Evolutionary conservation across 2,113 vertebrate species (phyloP).

Genomic region (Hydrolagus affinis): DNA sequence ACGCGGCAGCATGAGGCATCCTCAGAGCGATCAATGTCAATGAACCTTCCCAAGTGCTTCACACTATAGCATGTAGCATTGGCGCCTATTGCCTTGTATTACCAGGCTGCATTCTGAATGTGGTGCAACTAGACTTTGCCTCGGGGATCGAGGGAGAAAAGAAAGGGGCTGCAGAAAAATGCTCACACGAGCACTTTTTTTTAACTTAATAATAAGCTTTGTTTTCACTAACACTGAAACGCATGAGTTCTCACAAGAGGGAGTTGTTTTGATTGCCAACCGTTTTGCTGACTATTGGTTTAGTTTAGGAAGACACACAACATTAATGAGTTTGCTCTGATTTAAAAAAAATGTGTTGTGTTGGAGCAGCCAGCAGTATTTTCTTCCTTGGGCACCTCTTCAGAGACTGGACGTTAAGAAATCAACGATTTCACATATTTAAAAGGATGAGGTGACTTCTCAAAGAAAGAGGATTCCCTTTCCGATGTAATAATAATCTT

Average conservation of each 20-base stretch:
- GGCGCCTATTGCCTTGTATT: not conserved
- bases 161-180: not conserved
- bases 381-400: not conserved
- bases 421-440: not conserved
- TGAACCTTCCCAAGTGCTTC: not conserved
- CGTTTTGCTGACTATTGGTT: not conserved
- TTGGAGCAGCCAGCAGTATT: not conserved
- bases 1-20: no score
- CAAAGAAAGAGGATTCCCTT: not conserved
- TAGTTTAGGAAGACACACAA: not conserved
- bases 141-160: not conserved
- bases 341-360: not conserved
- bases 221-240: not conserved
- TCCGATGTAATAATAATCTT: no score
- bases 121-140: not conserved
- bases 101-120: no score
- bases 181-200: not conserved
- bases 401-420: not conserved
- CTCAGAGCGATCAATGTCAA: no score
- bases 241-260: not conserved
- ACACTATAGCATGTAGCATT: not conserved
- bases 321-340: not conserved
- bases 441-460: not conserved
- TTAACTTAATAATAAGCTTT: not conserved
- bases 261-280: not conserved